These are phyloP conservation scores for Linepithema humile DNA, from an alignment of 1,140 invertebrate species.

Conservation along the genomic window DNA sequence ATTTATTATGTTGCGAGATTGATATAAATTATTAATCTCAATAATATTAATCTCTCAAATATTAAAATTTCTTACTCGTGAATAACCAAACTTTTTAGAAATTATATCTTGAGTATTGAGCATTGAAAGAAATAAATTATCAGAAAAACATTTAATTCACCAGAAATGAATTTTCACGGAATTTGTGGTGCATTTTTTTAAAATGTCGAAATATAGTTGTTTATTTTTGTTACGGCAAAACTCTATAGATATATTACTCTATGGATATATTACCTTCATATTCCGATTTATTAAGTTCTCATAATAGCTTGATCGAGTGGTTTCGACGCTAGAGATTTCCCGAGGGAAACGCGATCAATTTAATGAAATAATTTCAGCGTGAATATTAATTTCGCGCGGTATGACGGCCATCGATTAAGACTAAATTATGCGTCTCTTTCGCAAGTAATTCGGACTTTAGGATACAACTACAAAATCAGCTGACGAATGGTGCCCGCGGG, in stretches of 20 bases:
- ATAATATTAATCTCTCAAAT: background rate
- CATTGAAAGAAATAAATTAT: too few species aligned
- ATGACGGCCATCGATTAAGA: conserved; percentile 60
- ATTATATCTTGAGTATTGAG: too few species aligned
- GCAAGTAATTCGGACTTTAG: conserved; percentile 65
- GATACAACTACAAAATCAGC: conserved; percentile 60
- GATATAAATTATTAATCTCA: background rate
- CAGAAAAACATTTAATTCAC: too few species aligned
- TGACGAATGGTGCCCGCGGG: conserved; percentile 65
- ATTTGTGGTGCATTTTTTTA: background rate
- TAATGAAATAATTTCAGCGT: conserved; percentile 62
- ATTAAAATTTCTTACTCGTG: too few species aligned
- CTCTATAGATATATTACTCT: too few species aligned
- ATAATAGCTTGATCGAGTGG: conserved; percentile 29
- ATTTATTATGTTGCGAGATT: background rate
- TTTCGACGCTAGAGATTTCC: conserved; percentile 22
- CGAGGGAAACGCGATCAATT: conserved; percentile 41
- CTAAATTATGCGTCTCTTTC: conserved; percentile 65
- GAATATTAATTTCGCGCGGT: conserved; percentile 28
- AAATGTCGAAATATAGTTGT: background rate
- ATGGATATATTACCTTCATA: background rate
- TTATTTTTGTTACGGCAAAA: too few species aligned
- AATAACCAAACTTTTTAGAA: too few species aligned
- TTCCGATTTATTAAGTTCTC: conserved; percentile 15
- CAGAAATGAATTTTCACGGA: background rate